Conservation (phyloP, 2,113 vertebrate genomes). For the Thamnophis sirtalis region DNA sequence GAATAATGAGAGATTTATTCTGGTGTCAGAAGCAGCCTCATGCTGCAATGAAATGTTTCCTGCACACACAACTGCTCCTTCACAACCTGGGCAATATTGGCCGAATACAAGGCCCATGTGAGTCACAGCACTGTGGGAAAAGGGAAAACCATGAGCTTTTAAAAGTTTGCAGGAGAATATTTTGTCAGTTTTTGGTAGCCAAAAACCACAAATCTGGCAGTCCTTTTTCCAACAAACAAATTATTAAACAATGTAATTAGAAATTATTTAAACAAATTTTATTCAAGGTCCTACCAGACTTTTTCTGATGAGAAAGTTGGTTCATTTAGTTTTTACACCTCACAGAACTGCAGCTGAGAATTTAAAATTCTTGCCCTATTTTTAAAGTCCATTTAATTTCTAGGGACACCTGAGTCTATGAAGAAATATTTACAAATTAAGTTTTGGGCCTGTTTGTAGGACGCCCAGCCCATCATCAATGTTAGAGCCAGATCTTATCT, state of each 20-base stretch:
- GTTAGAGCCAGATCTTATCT: background rate
- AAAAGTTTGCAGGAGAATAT: background rate
- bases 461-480: background rate
- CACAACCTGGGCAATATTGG: background rate
- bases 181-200: background rate
- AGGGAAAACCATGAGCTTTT: background rate
- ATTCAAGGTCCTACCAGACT: background rate
- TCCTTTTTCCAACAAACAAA: background rate
- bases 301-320: background rate
- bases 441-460: background rate
- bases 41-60: background rate
- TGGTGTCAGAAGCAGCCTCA: background rate
- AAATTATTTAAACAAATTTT: background rate
- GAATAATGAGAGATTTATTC: background rate
- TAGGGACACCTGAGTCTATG: background rate
- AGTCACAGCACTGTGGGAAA: background rate
- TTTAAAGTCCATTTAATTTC: background rate
- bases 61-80: background rate
- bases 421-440: background rate
- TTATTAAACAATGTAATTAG: background rate
- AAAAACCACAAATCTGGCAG: background rate
- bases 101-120: background rate
- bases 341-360: background rate
- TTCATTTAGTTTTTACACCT: background rate
- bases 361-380: background rate